phyloP scores from a whole-genome alignment of 2,888 invertebrate genomes.

The Masnerella sp. region DNA sequence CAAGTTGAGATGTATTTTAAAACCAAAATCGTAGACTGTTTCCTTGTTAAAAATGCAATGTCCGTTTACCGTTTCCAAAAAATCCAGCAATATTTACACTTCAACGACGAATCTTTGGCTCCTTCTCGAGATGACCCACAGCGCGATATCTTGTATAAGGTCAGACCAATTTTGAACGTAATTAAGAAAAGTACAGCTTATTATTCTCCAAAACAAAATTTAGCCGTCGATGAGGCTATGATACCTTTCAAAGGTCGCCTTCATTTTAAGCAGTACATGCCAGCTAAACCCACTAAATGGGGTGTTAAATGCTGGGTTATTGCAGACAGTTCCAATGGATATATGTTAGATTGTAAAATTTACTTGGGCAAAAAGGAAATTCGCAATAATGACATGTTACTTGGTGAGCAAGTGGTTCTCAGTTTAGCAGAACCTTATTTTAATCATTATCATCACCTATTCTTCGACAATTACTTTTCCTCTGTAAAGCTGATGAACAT shows the following conservation, averaged over 20 bases:
- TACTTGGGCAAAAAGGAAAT: conserved; percentile 30
- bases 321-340: conserved; percentile 25
- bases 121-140: background rate
- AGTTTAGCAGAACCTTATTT: conserved; percentile 19
- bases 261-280: conserved; percentile 39
- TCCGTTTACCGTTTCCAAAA: background rate
- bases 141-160: background rate
- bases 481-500: conserved; percentile 1
- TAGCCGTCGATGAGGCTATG: conserved; percentile 18
- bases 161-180: conserved; percentile 1
- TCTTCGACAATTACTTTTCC: conserved; percentile 24
- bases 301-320: conserved; percentile 32
- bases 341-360: conserved; percentile 6
- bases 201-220: conserved; percentile 2
- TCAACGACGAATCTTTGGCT: conserved; percentile 3
- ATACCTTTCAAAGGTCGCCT: conserved; percentile 30
- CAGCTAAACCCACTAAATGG: conserved; percentile 32
- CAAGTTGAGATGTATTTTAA: background rate
- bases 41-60: background rate
- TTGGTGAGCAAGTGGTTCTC: conserved; percentile 31
- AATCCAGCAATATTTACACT: conserved; percentile 1
- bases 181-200: background rate
- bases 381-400: conserved; percentile 8
- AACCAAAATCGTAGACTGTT: background rate
- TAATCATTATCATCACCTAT: conserved; percentile 12